Percentiles rank a stretch among this genome's conserved stretches.
Evolutionary conservation across 2,888 invertebrate species (phyloP).

Genomic region (Pterostichus niger): DNA sequence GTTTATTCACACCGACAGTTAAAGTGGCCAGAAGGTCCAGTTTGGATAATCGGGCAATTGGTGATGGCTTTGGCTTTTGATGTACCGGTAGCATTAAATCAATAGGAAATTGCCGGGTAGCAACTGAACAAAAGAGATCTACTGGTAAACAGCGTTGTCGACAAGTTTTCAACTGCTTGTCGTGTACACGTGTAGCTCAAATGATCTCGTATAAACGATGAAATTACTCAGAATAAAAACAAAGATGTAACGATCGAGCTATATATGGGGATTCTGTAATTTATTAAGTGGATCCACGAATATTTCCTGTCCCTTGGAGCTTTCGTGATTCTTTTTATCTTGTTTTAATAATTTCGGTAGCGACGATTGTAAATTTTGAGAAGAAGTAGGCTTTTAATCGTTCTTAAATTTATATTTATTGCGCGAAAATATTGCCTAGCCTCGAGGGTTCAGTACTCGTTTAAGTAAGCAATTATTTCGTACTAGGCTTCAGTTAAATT

Average conservation of each 20-base stretch:
- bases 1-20: constrained; percentile 58
- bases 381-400: constrained; percentile 51
- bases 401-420: constrained; percentile 50
- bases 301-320: constrained; percentile 49
- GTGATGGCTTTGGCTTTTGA: constrained; percentile 41
- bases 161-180: constrained; percentile 24
- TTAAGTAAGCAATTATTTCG: constrained; percentile 44
- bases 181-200: constrained; percentile 20
- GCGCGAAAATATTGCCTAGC: constrained; percentile 29
- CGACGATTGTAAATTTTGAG: constrained; percentile 42
- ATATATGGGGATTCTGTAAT: constrained; percentile 50
- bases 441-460: constrained; percentile 16
- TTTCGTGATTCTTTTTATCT: constrained; percentile 10
- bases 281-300: constrained; percentile 42
- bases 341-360: constrained; percentile 48
- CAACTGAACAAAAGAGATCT: constrained; percentile 52
- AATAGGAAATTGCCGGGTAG: constrained; percentile 61
- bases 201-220: constrained; percentile 45
- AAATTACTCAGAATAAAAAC: constrained; percentile 54
- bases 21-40: constrained; percentile 23
- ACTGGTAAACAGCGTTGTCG: constrained; percentile 38
- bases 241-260: constrained; percentile 50
- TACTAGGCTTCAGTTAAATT: constrained; percentile 38
- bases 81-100: constrained; percentile 65
- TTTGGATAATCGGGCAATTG: constrained; percentile 46